phyloP scores from a whole-genome alignment of 2,888 invertebrate genomes.

The Eupeodes luniger region DNA sequence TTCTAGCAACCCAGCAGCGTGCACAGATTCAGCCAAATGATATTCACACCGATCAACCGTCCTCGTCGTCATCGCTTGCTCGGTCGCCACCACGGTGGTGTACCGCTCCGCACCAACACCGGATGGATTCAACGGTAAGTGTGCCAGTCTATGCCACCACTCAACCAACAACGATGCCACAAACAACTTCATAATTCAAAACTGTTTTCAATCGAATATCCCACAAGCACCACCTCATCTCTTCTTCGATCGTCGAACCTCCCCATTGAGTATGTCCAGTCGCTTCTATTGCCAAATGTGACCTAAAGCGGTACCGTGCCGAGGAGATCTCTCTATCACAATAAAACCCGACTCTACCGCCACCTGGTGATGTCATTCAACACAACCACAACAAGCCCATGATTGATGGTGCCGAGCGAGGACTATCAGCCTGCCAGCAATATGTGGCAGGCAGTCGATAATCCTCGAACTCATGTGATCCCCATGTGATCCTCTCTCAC shows the following conservation, averaged over 20 bases:
- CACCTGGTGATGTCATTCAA: slow-evolving; percentile 75
- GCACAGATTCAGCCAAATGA: slow-evolving; percentile 74
- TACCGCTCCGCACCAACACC: slow-evolving; percentile 22
- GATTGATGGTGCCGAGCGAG: slow-evolving; percentile 57
- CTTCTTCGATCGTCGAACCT: slow-evolving; percentile 9
- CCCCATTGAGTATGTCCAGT: slow-evolving; percentile 22
- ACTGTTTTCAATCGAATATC: slow-evolving; percentile 29
- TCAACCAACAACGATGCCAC: slow-evolving; percentile 58
- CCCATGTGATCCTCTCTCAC: slow-evolving; percentile 48
- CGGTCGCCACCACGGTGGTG: neutral
- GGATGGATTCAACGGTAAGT: slow-evolving; percentile 38
- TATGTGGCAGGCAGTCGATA: slow-evolving; percentile 56
- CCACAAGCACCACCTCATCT: slow-evolving; percentile 14
- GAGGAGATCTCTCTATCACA: slow-evolving; percentile 63
- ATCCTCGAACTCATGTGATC: slow-evolving; percentile 60
- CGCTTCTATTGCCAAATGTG: slow-evolving; percentile 45
- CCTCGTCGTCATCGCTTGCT: too few species aligned
- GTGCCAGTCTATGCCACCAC: slow-evolving; percentile 38
- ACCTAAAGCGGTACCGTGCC: slow-evolving; percentile 63
- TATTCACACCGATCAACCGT: slow-evolving; percentile 63
- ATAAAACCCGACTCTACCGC: slow-evolving; percentile 41
- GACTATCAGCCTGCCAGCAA: slow-evolving; percentile 44
- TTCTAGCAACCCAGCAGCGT: slow-evolving; percentile 51
- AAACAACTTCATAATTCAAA: slow-evolving; percentile 75
- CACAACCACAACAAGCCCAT: slow-evolving; percentile 57